Percentiles rank a stretch among this genome's conserved stretches.
Evolutionary conservation across 2,113 vertebrate species (phyloP).

Genomic region (Anas platyrhynchos): DNA sequence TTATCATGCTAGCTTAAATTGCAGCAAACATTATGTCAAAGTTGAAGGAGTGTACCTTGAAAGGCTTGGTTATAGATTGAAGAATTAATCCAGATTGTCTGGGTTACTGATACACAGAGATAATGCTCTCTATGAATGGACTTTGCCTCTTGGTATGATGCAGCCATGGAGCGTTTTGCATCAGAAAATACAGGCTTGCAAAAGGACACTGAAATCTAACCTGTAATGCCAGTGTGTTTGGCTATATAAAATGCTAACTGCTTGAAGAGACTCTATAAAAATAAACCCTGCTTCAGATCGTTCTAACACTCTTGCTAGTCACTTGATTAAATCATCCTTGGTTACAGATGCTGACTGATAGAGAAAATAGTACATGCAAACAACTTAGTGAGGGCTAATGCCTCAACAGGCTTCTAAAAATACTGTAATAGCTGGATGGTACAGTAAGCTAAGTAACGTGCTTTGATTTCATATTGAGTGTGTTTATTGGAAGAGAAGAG

Average conservation of each 20-base stretch:
- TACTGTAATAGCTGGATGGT: slow-evolving; percentile 35
- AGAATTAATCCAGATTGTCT: slow-evolving; percentile 51
- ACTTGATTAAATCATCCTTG: background rate
- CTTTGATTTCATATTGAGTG: slow-evolving; percentile 53
- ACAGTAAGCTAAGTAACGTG: slow-evolving; percentile 52
- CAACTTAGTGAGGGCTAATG: slow-evolving; percentile 9
- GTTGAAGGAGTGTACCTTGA: slow-evolving; percentile 24
- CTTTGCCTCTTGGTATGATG: background rate
- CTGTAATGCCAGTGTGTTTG: background rate
- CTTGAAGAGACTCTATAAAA: background rate
- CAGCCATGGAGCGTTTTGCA: background rate
- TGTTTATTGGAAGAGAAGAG: slow-evolving; percentile 27
- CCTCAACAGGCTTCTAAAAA: slow-evolving; percentile 56
- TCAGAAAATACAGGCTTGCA: background rate
- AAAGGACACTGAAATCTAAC: background rate
- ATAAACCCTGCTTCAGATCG: background rate
- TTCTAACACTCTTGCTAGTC: background rate
- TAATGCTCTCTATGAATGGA: slow-evolving; percentile 11
- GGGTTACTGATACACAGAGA: slow-evolving; percentile 33
- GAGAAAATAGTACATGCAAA: slow-evolving; percentile 18
- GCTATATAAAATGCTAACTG: background rate
- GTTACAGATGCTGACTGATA: background rate
- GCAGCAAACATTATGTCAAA: background rate
- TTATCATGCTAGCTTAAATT: background rate
- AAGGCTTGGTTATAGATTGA: slow-evolving; percentile 50